These are phyloP conservation scores for Drosophila sturtevanti DNA, from an alignment of 1,140 invertebrate species.

Conservation along the genomic window DNA sequence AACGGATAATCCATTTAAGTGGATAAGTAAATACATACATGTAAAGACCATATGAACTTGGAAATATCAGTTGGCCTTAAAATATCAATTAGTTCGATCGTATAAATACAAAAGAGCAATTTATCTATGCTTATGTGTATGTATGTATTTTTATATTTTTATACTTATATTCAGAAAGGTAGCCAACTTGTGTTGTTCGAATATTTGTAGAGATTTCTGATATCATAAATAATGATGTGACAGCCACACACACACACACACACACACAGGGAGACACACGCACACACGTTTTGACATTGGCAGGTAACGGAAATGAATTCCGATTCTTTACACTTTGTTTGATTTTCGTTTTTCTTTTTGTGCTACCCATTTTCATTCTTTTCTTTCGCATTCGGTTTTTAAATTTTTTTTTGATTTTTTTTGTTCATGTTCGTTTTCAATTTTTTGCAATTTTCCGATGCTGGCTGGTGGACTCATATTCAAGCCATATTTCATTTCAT, in stretches of 20 bases:
- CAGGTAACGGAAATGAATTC: conserved; percentile 44
- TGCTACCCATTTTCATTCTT: not conserved
- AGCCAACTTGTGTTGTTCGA: conserved; percentile 12
- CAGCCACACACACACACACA: no score
- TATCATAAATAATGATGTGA: conserved; percentile 29
- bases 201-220: conserved; percentile 1
- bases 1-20: no score
- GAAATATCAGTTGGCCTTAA: no score
- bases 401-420: conserved; percentile 6
- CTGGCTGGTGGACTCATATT: conserved; percentile 12
- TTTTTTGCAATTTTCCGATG: conserved; percentile 31
- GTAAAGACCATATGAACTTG: no score
- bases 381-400: not conserved
- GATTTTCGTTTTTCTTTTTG: conserved; percentile 24
- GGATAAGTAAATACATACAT: no score
- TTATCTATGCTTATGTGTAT: no score
- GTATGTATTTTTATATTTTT: no score
- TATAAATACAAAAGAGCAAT: no score
- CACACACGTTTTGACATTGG: conserved; percentile 38
- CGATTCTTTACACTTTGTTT: conserved; percentile 30
- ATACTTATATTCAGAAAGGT: no score
- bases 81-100: no score
- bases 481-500: conserved; percentile 48
- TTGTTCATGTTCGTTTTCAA: conserved; percentile 9
- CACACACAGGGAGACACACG: no score